Percentiles rank a stretch among this genome's conserved stretches.
phyloP scores from a whole-genome alignment of 2,113 vertebrate genomes.

The Oceanodroma tethys region DNA sequence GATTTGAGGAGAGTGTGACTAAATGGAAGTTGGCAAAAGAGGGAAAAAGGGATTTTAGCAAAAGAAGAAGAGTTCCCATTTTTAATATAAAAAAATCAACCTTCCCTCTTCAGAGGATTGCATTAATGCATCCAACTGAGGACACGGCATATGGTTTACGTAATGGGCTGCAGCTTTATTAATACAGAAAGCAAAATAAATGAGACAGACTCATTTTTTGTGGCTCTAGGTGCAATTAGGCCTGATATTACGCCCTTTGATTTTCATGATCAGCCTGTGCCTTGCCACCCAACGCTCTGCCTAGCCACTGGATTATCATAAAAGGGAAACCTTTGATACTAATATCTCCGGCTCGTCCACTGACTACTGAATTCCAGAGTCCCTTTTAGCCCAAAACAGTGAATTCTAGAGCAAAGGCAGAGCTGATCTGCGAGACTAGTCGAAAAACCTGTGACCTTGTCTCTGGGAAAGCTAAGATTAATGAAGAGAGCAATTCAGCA shows the following conservation, averaged over 20 bases:
- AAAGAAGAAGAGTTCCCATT: neutral
- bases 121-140: neutral
- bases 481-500: neutral
- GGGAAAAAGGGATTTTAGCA: neutral
- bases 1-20: slow-evolving; percentile 16
- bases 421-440: neutral
- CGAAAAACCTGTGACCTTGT: neutral
- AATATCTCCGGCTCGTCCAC: neutral
- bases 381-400: neutral
- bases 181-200: slow-evolving; percentile 4
- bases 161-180: slow-evolving; percentile 21
- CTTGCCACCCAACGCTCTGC: neutral
- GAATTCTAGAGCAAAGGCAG: neutral
- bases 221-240: neutral
- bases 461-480: neutral
- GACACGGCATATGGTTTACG: neutral
- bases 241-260: neutral
- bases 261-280: neutral
- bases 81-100: neutral
- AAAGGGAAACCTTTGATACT: neutral
- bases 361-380: neutral
- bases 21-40: neutral
- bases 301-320: neutral
- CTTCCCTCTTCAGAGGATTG: neutral
- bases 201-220: neutral